Evolutionary conservation across 2,797 vertebrate species (phyloP), one percentile per base, ranked within the genome.

Genomic region (Pseudochirops cupreus): DNA sequence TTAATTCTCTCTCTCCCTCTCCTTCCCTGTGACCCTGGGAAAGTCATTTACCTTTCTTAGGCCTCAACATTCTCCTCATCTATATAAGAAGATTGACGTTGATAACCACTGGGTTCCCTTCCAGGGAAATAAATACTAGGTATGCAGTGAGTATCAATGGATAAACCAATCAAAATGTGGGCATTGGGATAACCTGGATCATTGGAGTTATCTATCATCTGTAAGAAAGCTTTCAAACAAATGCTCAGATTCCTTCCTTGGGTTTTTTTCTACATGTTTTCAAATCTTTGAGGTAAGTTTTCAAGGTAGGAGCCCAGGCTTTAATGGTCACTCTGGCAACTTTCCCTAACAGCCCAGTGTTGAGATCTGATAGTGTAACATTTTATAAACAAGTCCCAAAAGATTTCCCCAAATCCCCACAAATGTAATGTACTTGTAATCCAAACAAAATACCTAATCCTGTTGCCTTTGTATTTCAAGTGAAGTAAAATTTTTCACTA

Each of bases 331-430:
- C 24, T 59, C 54, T 96, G 87, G 67, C 46, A 91, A 91, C 74
- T 92, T 95, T 56, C 56, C 90, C n/a, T 90, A 91, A 91, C 1
- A 62, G 13, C 21, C 52, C 50, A 5, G 13, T 46, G 56, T 95
- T 92, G 94, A 56, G 58, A 95, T 94, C 90, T 95, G 90, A 93
- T 90, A 31, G 93, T 56, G 6, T 93, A 52, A 92, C 93, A 91
- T 50, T 57, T 94, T 96, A 93, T 90, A 93, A 95, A 82, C 50
- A 54, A 4, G 56, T 74, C 56, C 87, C 90, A 62, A 90, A 93
- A 94, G 91, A 96, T 92, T 90, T 94, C 91, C 56, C 52, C 74
- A 93, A 55, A 92, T 62, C 90, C 74, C 90, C 57, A 52, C 90
- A 90, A 92, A 91, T 46, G 57, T 94, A 93, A 91, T 50, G 10